phyloP scores from a whole-genome alignment of 2,888 invertebrate species.

The Xanthia togata region DNA sequence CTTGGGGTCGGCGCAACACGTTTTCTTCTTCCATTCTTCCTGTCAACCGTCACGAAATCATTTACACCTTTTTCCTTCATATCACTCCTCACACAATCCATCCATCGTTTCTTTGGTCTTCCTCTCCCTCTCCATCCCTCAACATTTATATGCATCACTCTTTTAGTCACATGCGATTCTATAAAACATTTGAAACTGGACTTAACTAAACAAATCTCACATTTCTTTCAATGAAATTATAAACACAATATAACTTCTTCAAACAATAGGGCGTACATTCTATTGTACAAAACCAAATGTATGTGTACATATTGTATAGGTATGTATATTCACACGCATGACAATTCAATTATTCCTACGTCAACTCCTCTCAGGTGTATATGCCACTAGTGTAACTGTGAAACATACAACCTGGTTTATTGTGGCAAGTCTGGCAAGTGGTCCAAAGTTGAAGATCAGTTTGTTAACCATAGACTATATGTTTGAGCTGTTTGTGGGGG shows the following conservation, averaged over 20 bases:
- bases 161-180: no score
- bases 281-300: neutral
- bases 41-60: no score
- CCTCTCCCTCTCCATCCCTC: no score
- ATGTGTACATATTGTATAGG: no score
- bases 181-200: no score
- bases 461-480: neutral
- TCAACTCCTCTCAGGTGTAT: conserved; percentile 15
- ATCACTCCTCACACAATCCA: no score
- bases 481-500: no score
- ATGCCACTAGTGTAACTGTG: neutral
- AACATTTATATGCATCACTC: no score
- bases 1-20: no score
- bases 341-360: conserved; percentile 47
- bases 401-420: conserved; percentile 33
- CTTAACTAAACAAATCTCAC: neutral
- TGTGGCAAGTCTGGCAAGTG: conserved; percentile 7
- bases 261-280: conserved; percentile 18
- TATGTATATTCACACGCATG: conserved; percentile 2
- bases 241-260: neutral
- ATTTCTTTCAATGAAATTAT: conserved; percentile 1
- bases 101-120: no score
- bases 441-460: conserved; percentile 22
- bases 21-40: no score
- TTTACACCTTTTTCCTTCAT: no score